These are phyloP conservation scores for Sardinella longiceps DNA, from an alignment of 2,797 vertebrate genomes.

Conservation along the genomic window DNA sequence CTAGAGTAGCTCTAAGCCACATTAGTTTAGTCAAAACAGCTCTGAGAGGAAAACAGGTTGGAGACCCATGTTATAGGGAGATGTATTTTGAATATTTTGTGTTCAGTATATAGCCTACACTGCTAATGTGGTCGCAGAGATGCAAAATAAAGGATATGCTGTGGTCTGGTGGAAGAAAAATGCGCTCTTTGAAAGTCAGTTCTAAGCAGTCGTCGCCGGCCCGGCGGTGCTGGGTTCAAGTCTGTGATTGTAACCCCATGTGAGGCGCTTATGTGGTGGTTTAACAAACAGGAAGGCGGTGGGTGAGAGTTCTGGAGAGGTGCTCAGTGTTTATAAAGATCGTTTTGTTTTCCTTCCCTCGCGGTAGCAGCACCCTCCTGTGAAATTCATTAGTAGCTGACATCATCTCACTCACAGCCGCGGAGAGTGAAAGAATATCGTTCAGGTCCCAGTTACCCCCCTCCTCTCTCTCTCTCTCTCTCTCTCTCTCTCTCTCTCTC, in stretches of 20 bases:
- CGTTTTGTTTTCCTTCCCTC: conserved; percentile 74
- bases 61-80: too few species aligned
- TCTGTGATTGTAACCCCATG: neutral
- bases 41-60: too few species aligned
- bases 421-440: conserved; percentile 74
- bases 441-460: conserved; percentile 65
- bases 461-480: conserved; percentile 38
- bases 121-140: neutral
- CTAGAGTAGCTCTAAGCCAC: too few species aligned
- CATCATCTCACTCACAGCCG: conserved; percentile 74
- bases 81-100: neutral
- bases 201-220: neutral
- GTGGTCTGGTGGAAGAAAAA: neutral
- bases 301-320: conserved; percentile 65
- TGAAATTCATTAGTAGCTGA: conserved; percentile 81
- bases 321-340: conserved; percentile 71
- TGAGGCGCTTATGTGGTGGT: conserved; percentile 49
- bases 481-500: conserved; percentile 34
- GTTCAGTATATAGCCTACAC: too few species aligned
- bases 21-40: too few species aligned
- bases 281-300: conserved; percentile 63
- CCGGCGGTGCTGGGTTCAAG: neutral
- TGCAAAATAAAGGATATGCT: neutral
- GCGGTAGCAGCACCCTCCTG: conserved; percentile 75
- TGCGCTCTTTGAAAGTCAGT: neutral